Percentiles rank a stretch among this genome's conserved stretches.
These are phyloP conservation scores for Mellilla xanthometata DNA, from an alignment of 2,888 invertebrate genomes.

Conservation along the genomic window DNA sequence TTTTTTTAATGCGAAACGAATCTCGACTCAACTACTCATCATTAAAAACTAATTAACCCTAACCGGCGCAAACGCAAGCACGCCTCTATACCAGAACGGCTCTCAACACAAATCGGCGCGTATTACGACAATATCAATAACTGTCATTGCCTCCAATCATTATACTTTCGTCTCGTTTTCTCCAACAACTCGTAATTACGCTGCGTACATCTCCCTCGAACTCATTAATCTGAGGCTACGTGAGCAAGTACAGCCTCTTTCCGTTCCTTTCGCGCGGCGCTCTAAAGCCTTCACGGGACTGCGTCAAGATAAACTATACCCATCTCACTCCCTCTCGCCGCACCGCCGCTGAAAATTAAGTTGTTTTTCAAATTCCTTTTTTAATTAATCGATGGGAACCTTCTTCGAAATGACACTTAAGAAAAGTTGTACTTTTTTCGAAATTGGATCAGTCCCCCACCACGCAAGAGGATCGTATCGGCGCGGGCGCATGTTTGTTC, in stretches of 20 bases:
- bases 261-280: constrained; percentile 70
- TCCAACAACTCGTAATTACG: constrained; percentile 71
- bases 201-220: constrained; percentile 69
- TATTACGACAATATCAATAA: constrained; percentile 76
- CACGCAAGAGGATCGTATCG: constrained; percentile 56
- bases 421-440: constrained; percentile 54
- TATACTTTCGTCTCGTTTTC: constrained; percentile 77
- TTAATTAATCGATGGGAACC: constrained; percentile 47
- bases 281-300: constrained; percentile 46
- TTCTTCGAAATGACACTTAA: constrained; percentile 62
- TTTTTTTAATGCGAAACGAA: constrained; percentile 31
- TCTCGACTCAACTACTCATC: constrained; percentile 47
- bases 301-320: constrained; percentile 36
- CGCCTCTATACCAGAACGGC: constrained; percentile 50
- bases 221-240: constrained; percentile 68
- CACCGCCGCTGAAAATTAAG: constrained; percentile 50
- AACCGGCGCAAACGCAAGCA: constrained; percentile 46
- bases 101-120: constrained; percentile 56
- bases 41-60: constrained; percentile 75
- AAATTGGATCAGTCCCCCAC: constrained; percentile 61
- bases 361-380: constrained; percentile 51
- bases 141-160: constrained; percentile 75
- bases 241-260: constrained; percentile 56
- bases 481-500: constrained; percentile 60
- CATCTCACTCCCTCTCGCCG: constrained; percentile 54